These are phyloP conservation scores for Sorex araneus DNA, from an alignment of 2,113 vertebrate species.

Conservation along the genomic window DNA sequence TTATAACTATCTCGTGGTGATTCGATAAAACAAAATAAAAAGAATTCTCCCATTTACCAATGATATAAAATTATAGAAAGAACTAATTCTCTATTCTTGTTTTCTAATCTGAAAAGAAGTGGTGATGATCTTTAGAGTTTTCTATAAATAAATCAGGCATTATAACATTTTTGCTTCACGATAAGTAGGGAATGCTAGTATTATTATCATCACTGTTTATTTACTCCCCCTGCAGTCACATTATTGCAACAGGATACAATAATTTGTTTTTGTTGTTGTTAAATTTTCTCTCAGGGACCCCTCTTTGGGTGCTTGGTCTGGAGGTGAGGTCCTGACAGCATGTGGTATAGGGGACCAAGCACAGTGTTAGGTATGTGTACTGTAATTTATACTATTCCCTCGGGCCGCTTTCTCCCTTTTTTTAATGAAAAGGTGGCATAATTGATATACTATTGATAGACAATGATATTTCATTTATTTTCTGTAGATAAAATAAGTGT, in stretches of 20 bases:
- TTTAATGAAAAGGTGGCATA: not conserved
- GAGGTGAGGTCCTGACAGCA: not conserved
- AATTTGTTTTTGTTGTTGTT: not conserved
- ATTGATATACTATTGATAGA: conserved; percentile 10
- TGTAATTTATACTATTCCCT: not conserved
- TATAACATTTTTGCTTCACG: not conserved
- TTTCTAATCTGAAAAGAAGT: conserved; percentile 18
- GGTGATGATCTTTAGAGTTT: not conserved
- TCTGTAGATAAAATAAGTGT: not conserved
- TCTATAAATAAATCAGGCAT: not conserved
- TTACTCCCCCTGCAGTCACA: not conserved
- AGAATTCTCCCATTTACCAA: not conserved
- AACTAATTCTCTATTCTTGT: not conserved
- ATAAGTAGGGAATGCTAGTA: not conserved
- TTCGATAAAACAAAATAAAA: too few relatives aligned
- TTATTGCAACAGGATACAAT: not conserved
- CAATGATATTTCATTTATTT: conserved; percentile 39
- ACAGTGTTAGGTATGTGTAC: not conserved
- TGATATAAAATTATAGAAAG: not conserved
- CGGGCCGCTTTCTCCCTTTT: not conserved
- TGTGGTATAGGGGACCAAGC: not conserved
- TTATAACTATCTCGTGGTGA: too few relatives aligned
- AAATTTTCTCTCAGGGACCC: not conserved
- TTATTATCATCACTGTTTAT: not conserved
- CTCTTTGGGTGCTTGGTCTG: not conserved